Base-by-base conservation (phyloP, 2,888 invertebrate species). In the Miltochrista miniata region DNA sequence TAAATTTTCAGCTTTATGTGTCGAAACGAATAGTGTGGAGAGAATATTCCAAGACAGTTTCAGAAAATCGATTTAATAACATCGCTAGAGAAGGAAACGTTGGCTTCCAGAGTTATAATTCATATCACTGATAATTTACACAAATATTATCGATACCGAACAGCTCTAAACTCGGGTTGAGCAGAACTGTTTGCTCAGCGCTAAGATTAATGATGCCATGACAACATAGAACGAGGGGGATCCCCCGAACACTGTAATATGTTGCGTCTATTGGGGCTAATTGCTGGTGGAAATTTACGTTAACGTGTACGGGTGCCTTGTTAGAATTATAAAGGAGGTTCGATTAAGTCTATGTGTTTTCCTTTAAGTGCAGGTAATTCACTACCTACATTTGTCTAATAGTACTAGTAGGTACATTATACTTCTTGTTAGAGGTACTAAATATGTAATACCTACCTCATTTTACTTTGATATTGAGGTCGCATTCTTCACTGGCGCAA, bases 161-260 rank as follows among this genome's bases (percentile, higher is more conserved):
- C 81, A 83, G 79, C 83, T 68, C 79, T 81, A 81, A 81, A 84
- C 72, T 81, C 74, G 69, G 70, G 70, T 64, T 63, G 61, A 48
- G 51, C 60, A 69, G 68, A 70, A 72, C 74, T 83, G 87, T 86
- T 86, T 86, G 82, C 81, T 79, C 76, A 69, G 70, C 79, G 76
- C 74, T 24, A 90, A 90, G 90, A 90, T 90, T 90, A 90, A 90
- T 89, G 87, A 83, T 83, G 71, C 72, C 77, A 67, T 74, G 77
- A 82, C 71, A 82, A 85, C 77, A 81, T 72, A 70, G 57, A 47
- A 57, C 51, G 56, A 68, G 69, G 70, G 44, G 59, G 65, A 48
- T 45, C 69, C 71, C 70, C 68, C 72, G 50, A 68, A 58, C 53
- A 46, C 61, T 57, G 70, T 70, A 69, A 69, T 72, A 66, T 66